phyloP scores from a whole-genome alignment of 2,888 invertebrate genomes.

The Drosophila cracens region DNA sequence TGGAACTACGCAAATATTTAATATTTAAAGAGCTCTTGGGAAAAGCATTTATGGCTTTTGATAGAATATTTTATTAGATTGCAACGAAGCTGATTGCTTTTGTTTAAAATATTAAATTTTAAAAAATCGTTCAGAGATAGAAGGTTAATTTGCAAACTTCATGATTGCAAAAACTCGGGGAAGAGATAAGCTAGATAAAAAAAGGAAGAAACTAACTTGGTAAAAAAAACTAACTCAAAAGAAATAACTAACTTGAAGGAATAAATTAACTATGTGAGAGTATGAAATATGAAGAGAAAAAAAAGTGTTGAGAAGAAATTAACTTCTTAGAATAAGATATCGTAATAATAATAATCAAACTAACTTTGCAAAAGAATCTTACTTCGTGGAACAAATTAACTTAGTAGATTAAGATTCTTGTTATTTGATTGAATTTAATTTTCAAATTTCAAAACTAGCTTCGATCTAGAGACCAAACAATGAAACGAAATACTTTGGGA shows the following conservation, averaged over 20 bases:
- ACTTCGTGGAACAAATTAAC: too few species aligned
- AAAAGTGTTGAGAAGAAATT: neutral
- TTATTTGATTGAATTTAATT: too few species aligned
- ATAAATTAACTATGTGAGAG: too few species aligned
- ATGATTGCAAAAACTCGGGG: neutral
- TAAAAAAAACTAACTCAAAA: neutral
- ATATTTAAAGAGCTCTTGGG: slow-evolving; percentile 47
- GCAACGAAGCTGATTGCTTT: slow-evolving; percentile 1
- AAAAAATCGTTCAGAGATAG: neutral
- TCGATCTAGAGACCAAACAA: too few species aligned
- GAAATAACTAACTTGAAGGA: too few species aligned
- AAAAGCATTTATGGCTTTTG: slow-evolving; percentile 7
- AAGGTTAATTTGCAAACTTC: neutral
- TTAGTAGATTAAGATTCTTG: too few species aligned
- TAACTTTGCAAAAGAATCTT: neutral
- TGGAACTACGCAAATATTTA: slow-evolving; percentile 28
- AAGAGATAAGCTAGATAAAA: neutral
- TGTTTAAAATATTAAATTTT: slow-evolving; percentile 4
- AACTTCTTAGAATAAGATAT: neutral
- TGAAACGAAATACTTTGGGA: too few species aligned
- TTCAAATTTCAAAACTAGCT: too few species aligned
- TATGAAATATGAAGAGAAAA: too few species aligned
- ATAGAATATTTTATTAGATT: slow-evolving; percentile 16
- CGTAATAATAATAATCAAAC: neutral
- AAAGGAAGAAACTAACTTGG: neutral